Percentiles rank a stretch among this genome's conserved stretches.
phyloP scores from a whole-genome alignment of 2,888 invertebrate genomes.

The Meloe dianella region DNA sequence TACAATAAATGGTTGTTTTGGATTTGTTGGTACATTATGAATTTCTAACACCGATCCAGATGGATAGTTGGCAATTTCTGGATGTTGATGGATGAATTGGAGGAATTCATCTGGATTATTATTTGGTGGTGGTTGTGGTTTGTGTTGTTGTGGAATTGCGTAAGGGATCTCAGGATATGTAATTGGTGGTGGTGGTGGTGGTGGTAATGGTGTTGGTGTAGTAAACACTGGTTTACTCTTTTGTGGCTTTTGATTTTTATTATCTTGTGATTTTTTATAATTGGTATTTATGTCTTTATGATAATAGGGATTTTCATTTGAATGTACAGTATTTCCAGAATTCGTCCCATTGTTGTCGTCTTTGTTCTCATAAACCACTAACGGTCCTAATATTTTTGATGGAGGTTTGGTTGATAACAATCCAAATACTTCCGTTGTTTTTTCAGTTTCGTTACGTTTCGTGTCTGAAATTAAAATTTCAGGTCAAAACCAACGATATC shows the following conservation, averaged over 20 bases:
- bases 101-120: constrained; percentile 54
- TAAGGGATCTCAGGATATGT: constrained; percentile 23
- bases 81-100: constrained; percentile 57
- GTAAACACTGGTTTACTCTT: constrained; percentile 41
- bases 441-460: constrained; percentile 40
- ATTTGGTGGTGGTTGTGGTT: constrained; percentile 38
- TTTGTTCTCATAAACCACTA: constrained; percentile 52
- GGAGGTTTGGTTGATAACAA: constrained; percentile 44
- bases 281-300: constrained; percentile 55
- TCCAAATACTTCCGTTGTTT: constrained; percentile 39
- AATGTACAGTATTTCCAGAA: constrained; percentile 28
- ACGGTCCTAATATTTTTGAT: constrained; percentile 55
- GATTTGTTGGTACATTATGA: constrained; percentile 46
- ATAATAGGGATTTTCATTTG: constrained; percentile 48
- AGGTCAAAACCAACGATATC: constrained; percentile 32
- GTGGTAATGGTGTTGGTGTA: constrained; percentile 38
- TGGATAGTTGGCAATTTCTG: constrained; percentile 57
- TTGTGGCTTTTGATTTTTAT: constrained; percentile 30
- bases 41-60: constrained; percentile 57
- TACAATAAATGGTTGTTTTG: constrained; percentile 12
- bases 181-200: constrained; percentile 25
- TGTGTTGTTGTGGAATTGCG: constrained; percentile 25
- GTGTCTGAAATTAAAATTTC: constrained; percentile 47
- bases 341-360: constrained; percentile 34
- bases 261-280: constrained; percentile 41